phyloP scores from a whole-genome alignment of 2,888 invertebrate genomes.

The Cyclophora albipunctata region DNA sequence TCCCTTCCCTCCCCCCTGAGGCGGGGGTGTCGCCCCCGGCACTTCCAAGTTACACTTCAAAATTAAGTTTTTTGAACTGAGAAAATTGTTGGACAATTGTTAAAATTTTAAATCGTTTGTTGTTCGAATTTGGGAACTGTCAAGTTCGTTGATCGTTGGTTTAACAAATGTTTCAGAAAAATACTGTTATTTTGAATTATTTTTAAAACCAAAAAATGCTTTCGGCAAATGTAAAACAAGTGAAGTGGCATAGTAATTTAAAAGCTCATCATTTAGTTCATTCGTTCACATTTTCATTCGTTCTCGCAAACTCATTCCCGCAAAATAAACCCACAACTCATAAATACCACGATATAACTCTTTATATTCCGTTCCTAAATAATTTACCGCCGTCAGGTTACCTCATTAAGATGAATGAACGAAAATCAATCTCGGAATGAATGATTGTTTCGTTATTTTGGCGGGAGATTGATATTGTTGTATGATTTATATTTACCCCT shows the following conservation, averaged over 20 bases:
- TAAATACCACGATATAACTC: no score
- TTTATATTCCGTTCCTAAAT: background rate
- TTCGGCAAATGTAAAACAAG: no score
- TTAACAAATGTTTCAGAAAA: no score
- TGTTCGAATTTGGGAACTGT: background rate
- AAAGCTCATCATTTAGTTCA: no score
- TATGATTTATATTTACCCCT: no score
- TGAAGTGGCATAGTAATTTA: no score
- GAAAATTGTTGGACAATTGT: conserved; percentile 3
- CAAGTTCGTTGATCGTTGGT: no score
- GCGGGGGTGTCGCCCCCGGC: conserved; percentile 16
- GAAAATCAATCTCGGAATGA: conserved; percentile 32
- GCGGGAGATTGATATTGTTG: background rate
- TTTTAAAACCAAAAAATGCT: no score
- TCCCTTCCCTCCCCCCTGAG: conserved; percentile 7
- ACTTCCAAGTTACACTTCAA: conserved; percentile 16
- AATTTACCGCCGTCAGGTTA: conserved; percentile 12
- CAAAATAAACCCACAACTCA: no score
- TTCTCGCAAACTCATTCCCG: no score
- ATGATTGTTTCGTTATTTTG: conserved; percentile 16
- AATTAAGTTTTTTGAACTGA: conserved; percentile 14
- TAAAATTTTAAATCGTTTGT: conserved; percentile 1
- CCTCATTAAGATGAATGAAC: conserved; percentile 34
- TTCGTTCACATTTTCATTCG: no score
- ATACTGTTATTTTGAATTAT: no score